Percentiles rank a stretch among this genome's conserved stretches.
Conservation (phyloP, 1,140 invertebrate genomes). For the Pinna nobilis region DNA sequence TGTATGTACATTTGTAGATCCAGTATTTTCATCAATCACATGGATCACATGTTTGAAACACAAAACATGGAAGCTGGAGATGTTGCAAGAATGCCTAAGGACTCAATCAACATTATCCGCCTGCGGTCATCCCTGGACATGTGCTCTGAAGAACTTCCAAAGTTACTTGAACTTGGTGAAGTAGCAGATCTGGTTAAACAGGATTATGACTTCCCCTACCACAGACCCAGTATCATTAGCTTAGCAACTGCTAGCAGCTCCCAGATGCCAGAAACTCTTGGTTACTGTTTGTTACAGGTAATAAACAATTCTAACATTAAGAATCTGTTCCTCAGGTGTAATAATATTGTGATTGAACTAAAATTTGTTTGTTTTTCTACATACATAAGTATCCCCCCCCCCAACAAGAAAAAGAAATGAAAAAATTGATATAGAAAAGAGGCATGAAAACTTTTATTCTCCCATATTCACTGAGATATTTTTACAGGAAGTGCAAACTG, state of each 20-base stretch:
- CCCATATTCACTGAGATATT: too few species aligned
- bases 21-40: constrained; percentile 56
- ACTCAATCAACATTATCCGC: constrained; percentile 53
- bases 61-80: constrained; percentile 68
- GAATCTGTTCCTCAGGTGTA: too few species aligned
- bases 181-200: constrained; percentile 45
- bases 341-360: too few species aligned
- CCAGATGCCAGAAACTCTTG: constrained; percentile 69
- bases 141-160: constrained; percentile 67
- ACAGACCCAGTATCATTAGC: constrained; percentile 67
- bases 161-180: constrained; percentile 68
- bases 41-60: constrained; percentile 69
- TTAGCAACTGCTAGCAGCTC: constrained; percentile 59
- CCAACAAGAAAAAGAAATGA: too few species aligned
- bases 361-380: too few species aligned
- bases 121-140: constrained; percentile 68
- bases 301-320: too few species aligned
- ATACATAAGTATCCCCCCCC: too few species aligned
- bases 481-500: too few species aligned
- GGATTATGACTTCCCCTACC: constrained; percentile 70
- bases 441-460: too few species aligned
- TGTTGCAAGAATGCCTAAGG: constrained; percentile 19
- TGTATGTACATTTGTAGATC: constrained; percentile 51
- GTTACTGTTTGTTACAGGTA: constrained; percentile 72
- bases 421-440: too few species aligned